Evolutionary conservation across 1,140 invertebrate genomes (phyloP).

Genomic region (Microplitis demolitor): DNA sequence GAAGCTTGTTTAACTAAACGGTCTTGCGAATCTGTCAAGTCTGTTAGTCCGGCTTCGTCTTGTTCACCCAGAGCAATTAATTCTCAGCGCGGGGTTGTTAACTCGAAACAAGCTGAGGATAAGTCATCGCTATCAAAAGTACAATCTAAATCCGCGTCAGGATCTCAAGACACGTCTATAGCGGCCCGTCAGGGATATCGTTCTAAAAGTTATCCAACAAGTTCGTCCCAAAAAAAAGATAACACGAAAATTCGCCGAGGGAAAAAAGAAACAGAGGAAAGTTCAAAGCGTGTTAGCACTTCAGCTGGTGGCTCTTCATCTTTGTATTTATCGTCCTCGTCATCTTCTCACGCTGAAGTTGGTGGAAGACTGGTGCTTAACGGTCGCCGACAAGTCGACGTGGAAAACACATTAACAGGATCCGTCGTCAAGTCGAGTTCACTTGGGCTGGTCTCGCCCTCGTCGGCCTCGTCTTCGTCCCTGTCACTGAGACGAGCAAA

Average conservation of each 20-base stretch:
- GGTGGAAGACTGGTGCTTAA: slow-evolving; percentile 58
- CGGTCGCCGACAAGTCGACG: slow-evolving; percentile 15
- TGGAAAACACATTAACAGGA: slow-evolving; percentile 21
- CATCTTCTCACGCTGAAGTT: slow-evolving; percentile 66
- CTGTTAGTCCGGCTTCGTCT: slow-evolving; percentile 28
- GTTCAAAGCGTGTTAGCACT: slow-evolving; percentile 41
- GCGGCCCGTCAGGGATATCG: not conserved
- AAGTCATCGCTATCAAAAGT: slow-evolving; percentile 20
- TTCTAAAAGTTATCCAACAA: slow-evolving; percentile 11
- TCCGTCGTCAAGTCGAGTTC: slow-evolving; percentile 21
- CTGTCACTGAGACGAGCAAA: slow-evolving; percentile 21
- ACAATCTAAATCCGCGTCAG: not conserved
- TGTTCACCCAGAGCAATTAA: slow-evolving; percentile 22
- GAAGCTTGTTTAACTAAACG: slow-evolving; percentile 37
- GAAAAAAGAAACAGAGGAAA: slow-evolving; percentile 47
- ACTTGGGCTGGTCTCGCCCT: not conserved
- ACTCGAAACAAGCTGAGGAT: slow-evolving; percentile 4
- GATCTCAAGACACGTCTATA: not conserved
- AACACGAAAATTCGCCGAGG: slow-evolving; percentile 33
- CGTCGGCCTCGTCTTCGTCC: too few relatives aligned
- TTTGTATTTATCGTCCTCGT: slow-evolving; percentile 41
- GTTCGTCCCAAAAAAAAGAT: slow-evolving; percentile 30
- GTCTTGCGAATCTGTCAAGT: slow-evolving; percentile 14
- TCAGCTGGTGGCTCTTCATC: too few relatives aligned
- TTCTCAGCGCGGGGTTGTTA: not conserved